phyloP scores from a whole-genome alignment of 2,797 vertebrate genomes.

The Artibeus jamaicensis region DNA sequence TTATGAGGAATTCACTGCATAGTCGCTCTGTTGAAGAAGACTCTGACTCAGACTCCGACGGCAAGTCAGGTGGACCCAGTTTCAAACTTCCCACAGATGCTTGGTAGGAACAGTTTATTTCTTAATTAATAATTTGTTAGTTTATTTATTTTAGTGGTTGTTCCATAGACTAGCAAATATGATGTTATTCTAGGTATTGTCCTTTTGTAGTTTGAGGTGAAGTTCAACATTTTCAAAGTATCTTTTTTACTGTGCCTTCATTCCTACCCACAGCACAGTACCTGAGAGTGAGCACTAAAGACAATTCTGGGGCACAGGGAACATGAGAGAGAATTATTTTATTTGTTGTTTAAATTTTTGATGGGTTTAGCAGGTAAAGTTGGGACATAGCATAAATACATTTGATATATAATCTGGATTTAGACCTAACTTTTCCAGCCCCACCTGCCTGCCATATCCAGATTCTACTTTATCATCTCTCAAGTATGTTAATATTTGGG shows the following conservation, averaged over 20 bases:
- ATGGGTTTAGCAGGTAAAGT: not conserved
- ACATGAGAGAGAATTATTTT: not conserved
- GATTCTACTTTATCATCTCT: not conserved
- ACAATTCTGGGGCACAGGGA: too few relatives aligned
- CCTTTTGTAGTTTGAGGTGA: not conserved
- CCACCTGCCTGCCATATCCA: rapidly evolving
- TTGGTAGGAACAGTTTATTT: not conserved
- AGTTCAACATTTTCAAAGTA: not conserved
- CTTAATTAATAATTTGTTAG: not conserved
- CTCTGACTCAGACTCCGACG: not conserved
- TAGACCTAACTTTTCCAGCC: not conserved
- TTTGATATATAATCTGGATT: not conserved
- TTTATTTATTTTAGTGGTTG: not conserved
- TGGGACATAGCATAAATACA: not conserved
- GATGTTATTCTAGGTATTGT: not conserved
- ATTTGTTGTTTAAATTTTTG: not conserved
- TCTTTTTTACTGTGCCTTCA: not conserved
- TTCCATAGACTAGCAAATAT: not conserved
- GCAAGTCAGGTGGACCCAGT: not conserved
- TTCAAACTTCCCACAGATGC: not conserved
- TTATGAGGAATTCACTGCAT: not conserved
- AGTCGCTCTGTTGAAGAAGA: too few relatives aligned
- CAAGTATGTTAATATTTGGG: not conserved
- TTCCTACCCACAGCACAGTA: not conserved
- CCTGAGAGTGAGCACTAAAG: not conserved